Percentiles rank a stretch among this genome's conserved stretches.
phyloP scores from a whole-genome alignment of 2,113 vertebrate genomes.

The Sebastes schlegelii region DNA sequence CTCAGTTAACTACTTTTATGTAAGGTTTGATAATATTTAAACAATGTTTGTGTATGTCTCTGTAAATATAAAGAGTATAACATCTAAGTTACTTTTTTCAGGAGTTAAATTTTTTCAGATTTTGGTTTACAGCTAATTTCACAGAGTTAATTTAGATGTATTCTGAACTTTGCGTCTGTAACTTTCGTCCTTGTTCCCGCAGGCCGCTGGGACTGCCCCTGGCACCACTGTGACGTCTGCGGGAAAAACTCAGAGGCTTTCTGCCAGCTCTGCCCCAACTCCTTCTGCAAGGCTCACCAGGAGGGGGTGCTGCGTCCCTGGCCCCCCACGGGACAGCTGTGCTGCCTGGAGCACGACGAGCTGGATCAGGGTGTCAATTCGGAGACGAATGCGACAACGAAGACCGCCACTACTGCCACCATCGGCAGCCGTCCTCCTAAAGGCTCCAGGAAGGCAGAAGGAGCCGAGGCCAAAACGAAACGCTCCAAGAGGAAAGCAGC shows the following conservation, averaged over 20 bases:
- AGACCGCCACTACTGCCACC: not conserved
- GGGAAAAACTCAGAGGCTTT: constrained; percentile 93
- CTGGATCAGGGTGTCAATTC: constrained; percentile 17
- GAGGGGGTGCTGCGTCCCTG: constrained; percentile 87
- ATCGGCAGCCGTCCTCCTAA: constrained; percentile 31
- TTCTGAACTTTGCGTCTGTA: accelerated
- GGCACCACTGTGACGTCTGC: constrained; percentile 99
- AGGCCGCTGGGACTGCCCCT: constrained; percentile 99
- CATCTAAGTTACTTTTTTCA: not conserved
- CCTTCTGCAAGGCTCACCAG: constrained; percentile 95
- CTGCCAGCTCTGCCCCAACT: constrained; percentile 98
- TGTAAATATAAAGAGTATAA: not conserved
- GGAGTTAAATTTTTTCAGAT: not conserved
- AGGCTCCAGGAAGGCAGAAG: constrained; percentile 56
- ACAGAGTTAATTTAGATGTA: not conserved
- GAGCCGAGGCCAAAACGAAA: constrained; percentile 57
- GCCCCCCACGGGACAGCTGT: constrained; percentile 84
- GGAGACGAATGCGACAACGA: accelerated
- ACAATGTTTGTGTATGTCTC: not conserved
- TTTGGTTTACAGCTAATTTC: no score
- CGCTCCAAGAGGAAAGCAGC: constrained; percentile 78
- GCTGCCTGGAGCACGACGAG: constrained; percentile 93
- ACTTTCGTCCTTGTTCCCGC: constrained; percentile 1
- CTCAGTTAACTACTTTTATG: not conserved
- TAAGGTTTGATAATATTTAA: not conserved